Conservation (phyloP, 2,797 vertebrate species). For the Sebastes dallii region DNA sequence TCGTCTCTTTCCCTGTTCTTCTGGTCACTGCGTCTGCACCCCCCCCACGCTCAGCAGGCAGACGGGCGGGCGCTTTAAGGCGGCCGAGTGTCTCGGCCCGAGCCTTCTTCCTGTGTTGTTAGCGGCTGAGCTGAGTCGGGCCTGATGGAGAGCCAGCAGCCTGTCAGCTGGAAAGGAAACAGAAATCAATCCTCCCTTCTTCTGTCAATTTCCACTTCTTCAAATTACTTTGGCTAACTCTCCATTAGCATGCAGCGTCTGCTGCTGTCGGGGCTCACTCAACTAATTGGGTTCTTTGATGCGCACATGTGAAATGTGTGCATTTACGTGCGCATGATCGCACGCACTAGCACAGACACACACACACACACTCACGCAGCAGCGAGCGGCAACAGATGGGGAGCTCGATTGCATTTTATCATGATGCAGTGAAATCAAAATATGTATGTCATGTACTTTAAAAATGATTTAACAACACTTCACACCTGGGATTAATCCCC, state of each 20-base stretch:
- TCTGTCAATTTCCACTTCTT: constrained; percentile 73
- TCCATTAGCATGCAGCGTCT: constrained; percentile 60
- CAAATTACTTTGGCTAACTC: constrained; percentile 70
- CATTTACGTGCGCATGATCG: background rate
- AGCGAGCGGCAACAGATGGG: constrained; percentile 59
- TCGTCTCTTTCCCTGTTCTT: constrained; percentile 31
- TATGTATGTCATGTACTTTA: constrained; percentile 38
- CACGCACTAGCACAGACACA: background rate
- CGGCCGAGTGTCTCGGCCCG: constrained; percentile 20
- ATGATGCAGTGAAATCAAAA: constrained; percentile 38
- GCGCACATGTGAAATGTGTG: constrained; percentile 36
- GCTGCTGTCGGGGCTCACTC: constrained; percentile 46
- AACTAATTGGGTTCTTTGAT: constrained; percentile 65
- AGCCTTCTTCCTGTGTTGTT: constrained; percentile 33
- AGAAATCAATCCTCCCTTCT: constrained; percentile 71
- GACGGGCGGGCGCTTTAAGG: constrained; percentile 37
- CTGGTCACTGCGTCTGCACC: constrained; percentile 53
- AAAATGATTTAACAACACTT: constrained; percentile 52
- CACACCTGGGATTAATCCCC: constrained; percentile 58
- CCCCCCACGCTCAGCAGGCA: constrained; percentile 23
- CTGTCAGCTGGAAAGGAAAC: constrained; percentile 69
- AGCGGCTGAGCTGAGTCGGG: constrained; percentile 49
- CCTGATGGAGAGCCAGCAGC: constrained; percentile 55
- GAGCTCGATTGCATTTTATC: constrained; percentile 47
- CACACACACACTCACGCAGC: background rate